A percentile compares a stretch with the other conserved stretches of the same genome.
phyloP scores from a whole-genome alignment of 2,797 vertebrate genomes.

The Schizothorax lantsangensis region DNA sequence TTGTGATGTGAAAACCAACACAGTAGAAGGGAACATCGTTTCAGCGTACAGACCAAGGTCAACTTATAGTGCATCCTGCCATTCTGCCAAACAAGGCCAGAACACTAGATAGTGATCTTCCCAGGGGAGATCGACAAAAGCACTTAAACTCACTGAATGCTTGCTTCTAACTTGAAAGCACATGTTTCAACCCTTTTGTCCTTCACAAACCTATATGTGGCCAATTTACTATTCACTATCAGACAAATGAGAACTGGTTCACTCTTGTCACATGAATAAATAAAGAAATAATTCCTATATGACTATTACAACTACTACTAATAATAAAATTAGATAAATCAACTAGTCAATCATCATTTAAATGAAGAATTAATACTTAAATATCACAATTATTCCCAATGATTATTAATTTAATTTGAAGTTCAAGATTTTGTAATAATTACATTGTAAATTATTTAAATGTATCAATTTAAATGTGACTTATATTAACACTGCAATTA shows the following conservation, averaged over 20 bases:
- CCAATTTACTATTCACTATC: constrained; percentile 12
- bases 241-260: constrained; percentile 5
- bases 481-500: background rate
- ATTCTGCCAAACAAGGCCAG: constrained; percentile 19
- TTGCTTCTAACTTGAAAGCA: constrained; percentile 5
- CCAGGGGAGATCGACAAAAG: constrained; percentile 13
- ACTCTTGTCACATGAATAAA: background rate
- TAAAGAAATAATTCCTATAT: background rate
- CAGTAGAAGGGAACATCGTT: constrained; percentile 5
- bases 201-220: background rate
- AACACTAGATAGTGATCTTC: constrained; percentile 27
- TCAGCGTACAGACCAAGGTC: constrained; percentile 33
- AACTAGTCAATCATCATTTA: background rate
- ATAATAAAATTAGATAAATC: background rate
- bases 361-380: background rate
- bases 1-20: constrained; percentile 1
- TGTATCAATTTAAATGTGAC: background rate
- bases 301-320: background rate
- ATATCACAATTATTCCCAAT: background rate
- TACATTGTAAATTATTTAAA: background rate
- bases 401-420: background rate
- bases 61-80: constrained; percentile 25
- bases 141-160: constrained; percentile 4
- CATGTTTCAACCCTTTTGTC: background rate
- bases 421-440: background rate